phyloP scores from a whole-genome alignment of 2,888 invertebrate species.

The Griposia aprilina region DNA sequence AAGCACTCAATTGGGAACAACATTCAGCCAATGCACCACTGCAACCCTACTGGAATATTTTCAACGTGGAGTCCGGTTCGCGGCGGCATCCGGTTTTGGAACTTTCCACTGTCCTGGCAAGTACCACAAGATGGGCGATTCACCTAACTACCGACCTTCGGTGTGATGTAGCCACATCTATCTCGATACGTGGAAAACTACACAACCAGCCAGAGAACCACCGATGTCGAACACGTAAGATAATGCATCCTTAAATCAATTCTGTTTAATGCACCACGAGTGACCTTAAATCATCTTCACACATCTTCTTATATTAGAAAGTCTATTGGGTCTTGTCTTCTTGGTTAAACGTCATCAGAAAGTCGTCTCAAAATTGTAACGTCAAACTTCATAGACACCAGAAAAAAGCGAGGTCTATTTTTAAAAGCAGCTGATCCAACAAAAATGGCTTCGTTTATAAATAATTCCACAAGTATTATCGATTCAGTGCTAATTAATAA shows the following conservation, averaged over 20 bases:
- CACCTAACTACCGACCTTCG: neutral
- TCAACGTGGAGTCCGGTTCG: neutral
- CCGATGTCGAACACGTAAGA: neutral
- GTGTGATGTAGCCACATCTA: neutral
- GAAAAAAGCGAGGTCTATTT: neutral
- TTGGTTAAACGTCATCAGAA: neutral
- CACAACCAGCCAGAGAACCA: neutral
- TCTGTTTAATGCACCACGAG: neutral
- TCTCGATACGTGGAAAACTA: neutral
- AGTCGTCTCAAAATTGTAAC: neutral
- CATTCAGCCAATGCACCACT: neutral
- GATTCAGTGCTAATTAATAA: conserved; percentile 61
- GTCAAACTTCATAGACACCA: neutral
- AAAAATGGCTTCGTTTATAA: conserved; percentile 39
- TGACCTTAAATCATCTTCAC: neutral
- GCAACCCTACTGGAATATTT: neutral
- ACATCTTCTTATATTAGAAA: no score
- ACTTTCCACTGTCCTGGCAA: neutral
- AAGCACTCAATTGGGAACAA: neutral
- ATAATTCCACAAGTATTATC: conserved; percentile 52
- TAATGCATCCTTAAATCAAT: neutral
- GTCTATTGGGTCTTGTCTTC: no score
- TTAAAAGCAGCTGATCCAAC: conserved; percentile 17
- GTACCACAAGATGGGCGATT: neutral
- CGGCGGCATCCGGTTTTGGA: neutral